phyloP scores from a whole-genome alignment of 2,888 invertebrate species.

The Philonicus albiceps region DNA sequence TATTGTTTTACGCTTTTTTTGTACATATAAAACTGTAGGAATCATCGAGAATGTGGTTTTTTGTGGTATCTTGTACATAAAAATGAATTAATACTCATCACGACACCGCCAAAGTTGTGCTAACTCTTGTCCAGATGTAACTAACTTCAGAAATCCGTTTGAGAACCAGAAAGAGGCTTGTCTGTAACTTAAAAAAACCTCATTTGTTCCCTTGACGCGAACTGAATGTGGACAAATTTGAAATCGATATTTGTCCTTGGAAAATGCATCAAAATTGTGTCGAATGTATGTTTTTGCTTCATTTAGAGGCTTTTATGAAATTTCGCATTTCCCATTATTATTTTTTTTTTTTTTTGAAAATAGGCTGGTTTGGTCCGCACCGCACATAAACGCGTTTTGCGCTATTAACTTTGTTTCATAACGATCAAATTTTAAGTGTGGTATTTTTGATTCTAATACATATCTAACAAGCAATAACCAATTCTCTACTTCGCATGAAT shows the following conservation, averaged over 20 bases:
- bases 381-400: background rate
- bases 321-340: background rate
- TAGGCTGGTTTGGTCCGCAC: background rate
- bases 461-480: background rate
- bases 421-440: background rate
- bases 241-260: slow-evolving; percentile 15
- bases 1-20: background rate
- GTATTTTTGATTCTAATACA: background rate
- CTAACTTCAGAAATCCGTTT: background rate
- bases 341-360: background rate
- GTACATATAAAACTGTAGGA: slow-evolving; percentile 9
- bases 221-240: background rate
- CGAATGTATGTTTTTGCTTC: background rate
- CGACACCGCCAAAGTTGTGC: background rate
- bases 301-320: background rate
- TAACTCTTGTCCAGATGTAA: background rate
- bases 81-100: slow-evolving; percentile 4
- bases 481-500: background rate
- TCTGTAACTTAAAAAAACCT: background rate
- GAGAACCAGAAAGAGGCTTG: background rate
- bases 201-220: background rate
- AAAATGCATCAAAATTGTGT: background rate
- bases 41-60: slow-evolving; percentile 23
- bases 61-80: slow-evolving; percentile 42
- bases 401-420: background rate